Conservation (phyloP, 2,113 vertebrate genomes). For the Fulica atra region DNA sequence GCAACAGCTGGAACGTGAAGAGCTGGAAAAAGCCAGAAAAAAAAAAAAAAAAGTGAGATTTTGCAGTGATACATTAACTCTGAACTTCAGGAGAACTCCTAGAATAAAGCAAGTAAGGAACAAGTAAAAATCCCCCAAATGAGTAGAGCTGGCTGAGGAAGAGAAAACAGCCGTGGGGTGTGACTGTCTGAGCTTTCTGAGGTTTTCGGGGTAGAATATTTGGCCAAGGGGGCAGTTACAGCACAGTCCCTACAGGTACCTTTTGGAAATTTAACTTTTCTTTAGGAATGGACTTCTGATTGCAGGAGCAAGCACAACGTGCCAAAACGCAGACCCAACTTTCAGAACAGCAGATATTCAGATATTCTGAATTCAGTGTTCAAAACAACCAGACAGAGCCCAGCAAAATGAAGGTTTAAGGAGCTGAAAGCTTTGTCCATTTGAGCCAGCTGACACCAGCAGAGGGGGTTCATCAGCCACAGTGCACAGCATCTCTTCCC, state of each 20-base stretch:
- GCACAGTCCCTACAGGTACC: neutral
- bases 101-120: slow-evolving; percentile 31
- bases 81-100: slow-evolving; percentile 55
- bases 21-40: slow-evolving; percentile 77
- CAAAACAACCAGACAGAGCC: neutral
- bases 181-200: neutral
- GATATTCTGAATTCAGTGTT: neutral
- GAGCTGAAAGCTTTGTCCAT: neutral
- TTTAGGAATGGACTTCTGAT: neutral
- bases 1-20: slow-evolving; percentile 92
- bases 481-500: neutral
- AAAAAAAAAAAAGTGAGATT: neutral
- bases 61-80: slow-evolving; percentile 3
- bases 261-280: neutral
- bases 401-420: neutral
- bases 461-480: neutral
- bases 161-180: neutral
- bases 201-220: neutral
- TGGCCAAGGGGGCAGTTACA: neutral
- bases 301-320: neutral
- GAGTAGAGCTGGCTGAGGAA: neutral
- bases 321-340: neutral
- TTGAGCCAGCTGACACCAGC: neutral
- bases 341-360: neutral
- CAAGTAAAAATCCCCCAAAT: neutral